These are phyloP conservation scores for Incurvaria masculella DNA, from an alignment of 2,888 invertebrate species.

Conservation along the genomic window DNA sequence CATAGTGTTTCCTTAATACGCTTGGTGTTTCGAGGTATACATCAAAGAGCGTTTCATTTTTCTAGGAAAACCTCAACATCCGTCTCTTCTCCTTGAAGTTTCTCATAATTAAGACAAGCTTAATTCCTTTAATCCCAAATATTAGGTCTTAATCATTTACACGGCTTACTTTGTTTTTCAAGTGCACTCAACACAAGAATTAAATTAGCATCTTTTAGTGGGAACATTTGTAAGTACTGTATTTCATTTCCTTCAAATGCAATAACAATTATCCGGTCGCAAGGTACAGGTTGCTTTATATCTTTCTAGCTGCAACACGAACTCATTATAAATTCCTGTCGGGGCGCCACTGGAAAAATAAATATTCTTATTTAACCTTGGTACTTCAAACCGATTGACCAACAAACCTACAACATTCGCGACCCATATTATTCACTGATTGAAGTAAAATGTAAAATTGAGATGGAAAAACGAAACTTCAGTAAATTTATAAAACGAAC, in stretches of 20 bases:
- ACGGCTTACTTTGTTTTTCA: too few relatives aligned
- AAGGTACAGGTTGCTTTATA: conserved; percentile 48
- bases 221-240: background rate
- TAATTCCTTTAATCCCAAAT: too few relatives aligned
- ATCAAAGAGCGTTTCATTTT: too few relatives aligned
- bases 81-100: too few relatives aligned
- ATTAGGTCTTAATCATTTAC: too few relatives aligned
- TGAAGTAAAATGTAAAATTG: conserved; percentile 10
- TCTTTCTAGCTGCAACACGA: conserved; percentile 47
- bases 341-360: conserved; percentile 55
- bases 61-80: too few relatives aligned
- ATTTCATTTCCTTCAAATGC: conserved; percentile 19
- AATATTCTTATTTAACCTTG: conserved; percentile 47
- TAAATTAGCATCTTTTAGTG: background rate
- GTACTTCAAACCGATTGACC: conserved; percentile 22
- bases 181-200: too few relatives aligned
- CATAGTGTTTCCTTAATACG: too few relatives aligned
- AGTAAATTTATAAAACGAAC: too few relatives aligned
- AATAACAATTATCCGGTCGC: conserved; percentile 31
- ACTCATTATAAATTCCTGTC: conserved; percentile 47
- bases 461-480: too few relatives aligned
- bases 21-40: too few relatives aligned
- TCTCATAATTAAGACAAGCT: too few relatives aligned
- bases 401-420: conserved; percentile 28
- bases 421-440: conserved; percentile 11